Base-by-base conservation (phyloP, 2,113 vertebrate species). In the Falcunculus frontatus region DNA sequence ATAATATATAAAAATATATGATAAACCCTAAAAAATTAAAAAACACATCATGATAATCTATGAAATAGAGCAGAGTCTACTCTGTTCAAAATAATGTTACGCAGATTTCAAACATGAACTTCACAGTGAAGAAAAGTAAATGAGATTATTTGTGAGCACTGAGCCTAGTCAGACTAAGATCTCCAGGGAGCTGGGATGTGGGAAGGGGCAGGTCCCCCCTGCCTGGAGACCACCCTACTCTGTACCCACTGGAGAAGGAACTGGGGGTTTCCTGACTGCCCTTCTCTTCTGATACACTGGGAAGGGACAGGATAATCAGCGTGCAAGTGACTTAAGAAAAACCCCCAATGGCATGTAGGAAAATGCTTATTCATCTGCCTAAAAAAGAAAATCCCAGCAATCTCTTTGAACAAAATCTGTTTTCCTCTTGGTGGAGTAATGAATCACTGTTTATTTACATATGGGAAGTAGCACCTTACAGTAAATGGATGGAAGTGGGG, bases 41-140 rank as follows among this genome's bases (percentile, higher is more conserved):
- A 23, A 53, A 2, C 0, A 2, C 7, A 33, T n/a, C 46, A 16
- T 1, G 1, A n/a, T 50, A 85, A 82, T 3, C 13, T 76, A 20
- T 89, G 84, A 42, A 44, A 23, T 9, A 73, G 29, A 75, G 15
- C 14, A 20, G 39, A 83, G 14, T 29, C 59, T 74, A 35, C 17
- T 46, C 23, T 59, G 15, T 26, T 41, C 39, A 33, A 60, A 63
- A 47, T 22, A 52, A 67, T 47, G 21, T 60, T 23, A 88, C 10
- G 7, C 52, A 68, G 41, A 88, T 63, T 78, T 64, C 33, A 79
- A 64, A 68, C 23, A 50, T 52, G 52, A 88, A 35, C 20, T 87
- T 81, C 12, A 7, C 3, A 16, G n/a, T 35, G 9, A 72, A 63
- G 52, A 68, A 33, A 32, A 70, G 47, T 13, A 39, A 70, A 30